Conservation (phyloP, 2,888 invertebrate species). For the Protophormia terraenovae region DNA sequence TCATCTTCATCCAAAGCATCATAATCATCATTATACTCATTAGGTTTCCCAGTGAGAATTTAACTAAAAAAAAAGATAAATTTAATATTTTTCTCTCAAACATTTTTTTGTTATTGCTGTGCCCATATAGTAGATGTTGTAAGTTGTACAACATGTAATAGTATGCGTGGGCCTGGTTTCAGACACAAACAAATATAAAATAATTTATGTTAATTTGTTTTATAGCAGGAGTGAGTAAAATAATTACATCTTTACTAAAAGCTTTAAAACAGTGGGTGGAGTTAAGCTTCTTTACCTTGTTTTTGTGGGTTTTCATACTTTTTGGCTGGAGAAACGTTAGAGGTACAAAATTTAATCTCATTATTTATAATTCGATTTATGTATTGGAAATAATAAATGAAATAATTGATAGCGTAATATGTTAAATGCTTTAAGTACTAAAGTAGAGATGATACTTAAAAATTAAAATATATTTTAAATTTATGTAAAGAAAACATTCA, state of each 20-base stretch:
- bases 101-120: neutral
- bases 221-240: neutral
- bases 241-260: too few species aligned
- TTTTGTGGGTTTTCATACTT: neutral
- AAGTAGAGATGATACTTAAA: neutral
- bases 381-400: neutral
- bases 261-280: neutral
- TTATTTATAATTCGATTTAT: neutral
- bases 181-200: neutral
- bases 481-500: neutral
- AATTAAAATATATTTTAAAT: neutral
- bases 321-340: neutral
- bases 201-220: slow-evolving; percentile 33
- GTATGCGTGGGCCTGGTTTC: neutral
- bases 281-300: neutral
- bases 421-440: neutral
- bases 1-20: neutral
- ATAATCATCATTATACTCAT: slow-evolving; percentile 26
- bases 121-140: neutral
- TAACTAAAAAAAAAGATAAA: neutral
- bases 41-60: slow-evolving; percentile 39
- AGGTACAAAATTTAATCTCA: neutral
- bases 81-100: neutral
- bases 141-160: neutral
- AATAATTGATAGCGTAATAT: neutral